phyloP scores from a whole-genome alignment of 2,797 vertebrate genomes.

The Tenualosa thibaudeaui region DNA sequence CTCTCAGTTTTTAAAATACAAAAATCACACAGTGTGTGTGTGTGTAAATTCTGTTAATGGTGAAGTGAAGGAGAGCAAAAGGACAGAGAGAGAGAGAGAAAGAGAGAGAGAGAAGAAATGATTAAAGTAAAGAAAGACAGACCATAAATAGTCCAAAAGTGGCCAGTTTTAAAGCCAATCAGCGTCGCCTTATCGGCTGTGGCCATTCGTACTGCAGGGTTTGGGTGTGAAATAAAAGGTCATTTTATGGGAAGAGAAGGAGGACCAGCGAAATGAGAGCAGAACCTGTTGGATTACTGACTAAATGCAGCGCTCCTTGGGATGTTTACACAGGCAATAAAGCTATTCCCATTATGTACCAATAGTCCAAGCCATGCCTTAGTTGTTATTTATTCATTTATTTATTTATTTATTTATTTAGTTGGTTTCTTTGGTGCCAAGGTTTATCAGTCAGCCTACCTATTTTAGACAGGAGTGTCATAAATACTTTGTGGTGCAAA shows the following conservation, averaged over 20 bases:
- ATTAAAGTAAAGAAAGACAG: neutral
- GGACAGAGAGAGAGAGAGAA: neutral
- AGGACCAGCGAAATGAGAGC: neutral
- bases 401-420: too few relatives aligned
- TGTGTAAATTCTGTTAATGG: neutral
- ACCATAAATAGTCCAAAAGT: neutral
- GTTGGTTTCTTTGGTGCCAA: too few relatives aligned
- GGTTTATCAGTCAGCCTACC: too few relatives aligned
- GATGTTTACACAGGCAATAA: neutral
- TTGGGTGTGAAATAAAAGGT: neutral
- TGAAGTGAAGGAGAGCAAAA: neutral
- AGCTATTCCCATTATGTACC: neutral
- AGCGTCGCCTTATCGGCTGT: neutral
- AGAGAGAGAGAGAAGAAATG: too few relatives aligned
- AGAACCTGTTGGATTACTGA: neutral
- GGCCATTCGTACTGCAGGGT: neutral
- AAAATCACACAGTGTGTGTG: neutral
- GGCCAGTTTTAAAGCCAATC: neutral
- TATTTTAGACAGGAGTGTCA: too few relatives aligned
- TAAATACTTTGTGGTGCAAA: too few relatives aligned
- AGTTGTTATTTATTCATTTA: neutral
- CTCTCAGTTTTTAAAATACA: too few relatives aligned
- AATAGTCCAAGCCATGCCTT: neutral
- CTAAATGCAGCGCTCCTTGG: neutral
- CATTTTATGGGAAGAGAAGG: neutral